Evolutionary conservation across 2,113 vertebrate genomes (phyloP).

Genomic region (Silurus meridionalis): DNA sequence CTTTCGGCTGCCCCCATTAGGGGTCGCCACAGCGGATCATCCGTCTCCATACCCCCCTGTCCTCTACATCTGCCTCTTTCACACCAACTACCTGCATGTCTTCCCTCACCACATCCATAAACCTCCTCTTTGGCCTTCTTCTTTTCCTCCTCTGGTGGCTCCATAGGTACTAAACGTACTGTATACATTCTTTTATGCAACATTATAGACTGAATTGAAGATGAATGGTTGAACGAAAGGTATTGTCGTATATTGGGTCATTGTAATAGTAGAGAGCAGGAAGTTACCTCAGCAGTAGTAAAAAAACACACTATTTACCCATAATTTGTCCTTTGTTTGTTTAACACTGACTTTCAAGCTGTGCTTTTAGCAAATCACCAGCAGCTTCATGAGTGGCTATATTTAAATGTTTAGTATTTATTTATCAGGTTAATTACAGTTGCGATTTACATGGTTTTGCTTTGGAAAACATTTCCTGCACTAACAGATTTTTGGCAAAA

Average conservation of each 20-base stretch:
- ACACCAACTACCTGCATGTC: too few species aligned
- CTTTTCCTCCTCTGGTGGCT: too few species aligned
- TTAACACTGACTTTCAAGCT: background rate
- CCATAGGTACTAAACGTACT: too few species aligned
- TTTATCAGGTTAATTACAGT: background rate
- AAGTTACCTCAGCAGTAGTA: background rate
- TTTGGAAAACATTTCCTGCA: background rate
- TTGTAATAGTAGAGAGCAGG: background rate
- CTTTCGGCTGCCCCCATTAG: too few species aligned
- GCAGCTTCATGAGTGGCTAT: background rate
- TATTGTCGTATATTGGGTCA: background rate
- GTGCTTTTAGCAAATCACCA: background rate
- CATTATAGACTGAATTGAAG: too few species aligned
- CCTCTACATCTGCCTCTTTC: too few species aligned
- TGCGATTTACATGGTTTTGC: background rate
- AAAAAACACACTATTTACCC: background rate
- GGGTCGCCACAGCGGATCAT: too few species aligned
- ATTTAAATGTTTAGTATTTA: background rate
- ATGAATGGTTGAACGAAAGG: background rate
- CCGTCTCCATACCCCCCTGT: too few species aligned
- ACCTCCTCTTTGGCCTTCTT: too few species aligned
- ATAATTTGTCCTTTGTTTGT: conserved; percentile 1
- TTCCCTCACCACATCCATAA: too few species aligned
- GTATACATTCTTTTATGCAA: too few species aligned
- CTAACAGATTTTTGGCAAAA: background rate